Evolutionary conservation across 2,113 vertebrate species (phyloP), one percentile per base, ranked within the genome.

Genomic region (Cricetomys ansorgei): DNA sequence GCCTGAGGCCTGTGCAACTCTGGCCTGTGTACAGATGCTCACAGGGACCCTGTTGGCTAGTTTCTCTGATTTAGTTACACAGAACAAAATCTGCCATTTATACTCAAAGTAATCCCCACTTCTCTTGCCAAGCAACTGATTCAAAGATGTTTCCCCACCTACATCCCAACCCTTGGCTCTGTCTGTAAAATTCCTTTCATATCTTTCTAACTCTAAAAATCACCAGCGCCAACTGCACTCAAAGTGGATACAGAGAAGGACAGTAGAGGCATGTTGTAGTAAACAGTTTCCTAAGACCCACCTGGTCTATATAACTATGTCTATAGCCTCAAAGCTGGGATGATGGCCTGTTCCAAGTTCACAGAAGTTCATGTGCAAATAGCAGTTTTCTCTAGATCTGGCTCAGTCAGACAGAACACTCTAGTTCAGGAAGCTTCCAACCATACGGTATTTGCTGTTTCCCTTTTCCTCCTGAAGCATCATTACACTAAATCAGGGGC

Each of bases 61-160:
- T 50, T 80, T 84, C 17, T 84, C 72, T 53, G 57, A 87, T 31
- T 45, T 72, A 45, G 85, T 34, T 84, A 69, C 57, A 64, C 0
- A 0, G 65, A 91, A 62, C 53, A 53, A 16, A 55, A 94, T 11
- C 65, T 73, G 88, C 80, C 43, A 29, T 83, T 87, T 83, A 83
- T 69, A 86, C 67, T 53, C 88, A 8, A 70, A 86, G 86, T 29
- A 64, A 92, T 65, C 84, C 80, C 91, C 70, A 84, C 43, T 90
- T 65, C 76, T 88, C 75, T 67, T 87, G 75, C 91, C 92, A 95
- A 95, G 90, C 2, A 6, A 89, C 91, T 84, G 62, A 84, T 67
- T 92, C 59, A 55, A 91, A 97, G 84, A 55, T 25, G 40, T 59
- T 48, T 62, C 88, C 43, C 92, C 31, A 5, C 87, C 75, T 37